These are phyloP conservation scores for Musca vetustissima DNA, from an alignment of 1,140 invertebrate species.

Conservation along the genomic window DNA sequence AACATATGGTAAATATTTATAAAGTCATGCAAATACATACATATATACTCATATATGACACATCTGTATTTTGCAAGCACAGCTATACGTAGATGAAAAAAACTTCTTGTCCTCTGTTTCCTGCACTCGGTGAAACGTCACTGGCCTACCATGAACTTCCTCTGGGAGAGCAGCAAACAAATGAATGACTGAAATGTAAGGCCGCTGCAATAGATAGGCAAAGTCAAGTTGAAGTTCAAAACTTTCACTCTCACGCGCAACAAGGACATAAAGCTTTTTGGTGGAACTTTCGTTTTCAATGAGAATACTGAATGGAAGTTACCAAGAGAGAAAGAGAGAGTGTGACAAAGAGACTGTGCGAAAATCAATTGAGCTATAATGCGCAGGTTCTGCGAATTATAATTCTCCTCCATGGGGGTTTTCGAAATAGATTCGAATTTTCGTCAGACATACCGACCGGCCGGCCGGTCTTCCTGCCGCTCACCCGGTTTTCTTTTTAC, in stretches of 20 bases:
- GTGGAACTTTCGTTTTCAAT: no score
- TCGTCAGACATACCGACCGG: background rate
- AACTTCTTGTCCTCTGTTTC: no score
- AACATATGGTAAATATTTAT: constrained; percentile 10
- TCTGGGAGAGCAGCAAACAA: background rate
- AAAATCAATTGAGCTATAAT: constrained; percentile 50
- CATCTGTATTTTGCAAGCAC: background rate
- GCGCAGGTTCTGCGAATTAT: background rate
- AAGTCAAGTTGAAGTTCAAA: constrained; percentile 18
- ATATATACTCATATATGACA: background rate
- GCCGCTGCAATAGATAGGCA: background rate
- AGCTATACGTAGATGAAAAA: no score
- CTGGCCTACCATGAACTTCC: constrained; percentile 21
- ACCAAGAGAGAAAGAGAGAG: background rate
- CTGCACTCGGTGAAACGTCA: background rate
- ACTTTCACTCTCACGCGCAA: constrained; percentile 12
- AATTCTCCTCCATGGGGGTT: background rate
- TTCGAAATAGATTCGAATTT: no score
- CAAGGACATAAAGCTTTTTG: no score
- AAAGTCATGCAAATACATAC: no score
- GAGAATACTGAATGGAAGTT: no score
- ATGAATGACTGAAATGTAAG: background rate
- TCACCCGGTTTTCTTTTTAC: no score
- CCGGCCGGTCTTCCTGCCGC: background rate
- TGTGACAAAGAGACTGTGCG: constrained; percentile 9